Conservation (phyloP, 1,140 invertebrate genomes). For the Philopotamus ludificatus region DNA sequence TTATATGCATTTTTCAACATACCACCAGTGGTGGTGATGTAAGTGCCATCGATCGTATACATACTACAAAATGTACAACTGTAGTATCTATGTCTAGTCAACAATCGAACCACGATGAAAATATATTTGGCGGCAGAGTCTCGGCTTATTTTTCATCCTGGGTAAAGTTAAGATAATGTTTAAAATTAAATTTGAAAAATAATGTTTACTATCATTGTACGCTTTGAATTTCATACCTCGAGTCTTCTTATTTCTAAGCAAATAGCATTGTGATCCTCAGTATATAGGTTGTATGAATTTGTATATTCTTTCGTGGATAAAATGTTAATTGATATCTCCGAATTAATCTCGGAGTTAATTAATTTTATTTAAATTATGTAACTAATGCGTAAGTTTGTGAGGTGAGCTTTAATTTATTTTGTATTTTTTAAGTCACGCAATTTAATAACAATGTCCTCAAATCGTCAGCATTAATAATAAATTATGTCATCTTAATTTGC, state of each 20-base stretch:
- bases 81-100: neutral
- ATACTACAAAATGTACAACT: neutral
- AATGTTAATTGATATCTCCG: too few species aligned
- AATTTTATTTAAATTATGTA: too few species aligned
- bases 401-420: too few species aligned
- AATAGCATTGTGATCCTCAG: constrained; percentile 1
- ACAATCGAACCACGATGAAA: neutral
- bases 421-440: too few species aligned
- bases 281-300: constrained; percentile 12
- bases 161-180: neutral
- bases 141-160: neutral
- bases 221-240: constrained; percentile 18
- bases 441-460: too few species aligned
- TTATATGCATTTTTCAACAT: constrained; percentile 12
- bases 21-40: constrained; percentile 7
- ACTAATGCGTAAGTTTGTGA: too few species aligned
- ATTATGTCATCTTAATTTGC: too few species aligned
- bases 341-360: too few species aligned
- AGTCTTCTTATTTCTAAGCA: constrained; percentile 9
- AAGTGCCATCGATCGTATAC: constrained; percentile 16
- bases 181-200: neutral
- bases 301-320: too few species aligned
- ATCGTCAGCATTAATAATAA: too few species aligned
- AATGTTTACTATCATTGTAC: neutral
- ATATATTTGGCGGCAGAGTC: too few species aligned